These are phyloP conservation scores for Plotosus lineatus DNA, from an alignment of 2,113 vertebrate genomes.

Conservation along the genomic window DNA sequence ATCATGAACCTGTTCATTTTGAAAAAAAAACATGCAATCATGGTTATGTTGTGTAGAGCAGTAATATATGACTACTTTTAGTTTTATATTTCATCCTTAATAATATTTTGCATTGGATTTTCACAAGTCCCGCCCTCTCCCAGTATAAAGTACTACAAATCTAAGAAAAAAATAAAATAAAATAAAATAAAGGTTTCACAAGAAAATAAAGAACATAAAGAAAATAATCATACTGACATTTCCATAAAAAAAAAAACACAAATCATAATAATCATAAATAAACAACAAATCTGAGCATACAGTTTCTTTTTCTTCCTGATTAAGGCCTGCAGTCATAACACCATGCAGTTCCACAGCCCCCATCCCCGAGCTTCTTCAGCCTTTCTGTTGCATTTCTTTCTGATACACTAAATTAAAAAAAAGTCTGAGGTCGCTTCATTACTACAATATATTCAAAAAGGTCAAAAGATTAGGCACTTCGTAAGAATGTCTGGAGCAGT, in stretches of 20 bases:
- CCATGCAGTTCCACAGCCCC: slow-evolving; percentile 60
- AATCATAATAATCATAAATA: background rate
- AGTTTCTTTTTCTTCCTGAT: slow-evolving; percentile 54
- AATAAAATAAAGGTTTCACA: slow-evolving; percentile 5
- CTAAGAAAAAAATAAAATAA: slow-evolving; percentile 52
- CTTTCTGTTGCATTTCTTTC: slow-evolving; percentile 55
- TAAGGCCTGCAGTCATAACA: slow-evolving; percentile 65
- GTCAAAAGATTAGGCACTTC: slow-evolving; percentile 92
- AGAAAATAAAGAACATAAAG: slow-evolving; percentile 44
- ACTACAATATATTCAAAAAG: slow-evolving; percentile 70
- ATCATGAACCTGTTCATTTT: slow-evolving; percentile 48
- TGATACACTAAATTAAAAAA: slow-evolving; percentile 68
- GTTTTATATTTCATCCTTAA: slow-evolving; percentile 57
- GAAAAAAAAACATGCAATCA: slow-evolving; percentile 54
- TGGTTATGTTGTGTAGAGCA: slow-evolving; percentile 54
- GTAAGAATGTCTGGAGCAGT: slow-evolving; percentile 81
- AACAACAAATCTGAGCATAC: slow-evolving; percentile 47
- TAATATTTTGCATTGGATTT: slow-evolving; percentile 53
- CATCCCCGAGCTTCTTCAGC: slow-evolving; percentile 53
- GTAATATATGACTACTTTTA: slow-evolving; percentile 58
- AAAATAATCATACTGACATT: slow-evolving; percentile 51
- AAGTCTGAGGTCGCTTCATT: slow-evolving; percentile 75
- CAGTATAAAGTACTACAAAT: slow-evolving; percentile 44
- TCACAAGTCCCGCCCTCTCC: background rate
- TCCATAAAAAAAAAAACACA: slow-evolving; percentile 34